Evolutionary conservation across 1,140 invertebrate species (phyloP), one percentile per base, ranked within the genome.

Genomic region (Macrostomum lignano): DNA sequence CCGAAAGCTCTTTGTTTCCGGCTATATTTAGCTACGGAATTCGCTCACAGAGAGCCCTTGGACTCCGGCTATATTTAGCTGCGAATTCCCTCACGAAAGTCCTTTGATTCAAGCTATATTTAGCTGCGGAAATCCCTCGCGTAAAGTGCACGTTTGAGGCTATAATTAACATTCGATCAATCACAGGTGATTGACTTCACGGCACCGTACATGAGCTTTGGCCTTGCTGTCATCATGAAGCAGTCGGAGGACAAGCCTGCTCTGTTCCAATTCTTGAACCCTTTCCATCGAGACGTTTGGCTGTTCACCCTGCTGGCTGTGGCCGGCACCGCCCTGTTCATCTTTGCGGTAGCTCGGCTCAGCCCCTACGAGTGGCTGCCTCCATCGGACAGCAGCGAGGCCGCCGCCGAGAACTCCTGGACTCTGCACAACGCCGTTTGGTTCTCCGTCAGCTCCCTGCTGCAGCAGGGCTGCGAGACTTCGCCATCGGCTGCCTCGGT

Each of bases 231-330:
- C n/a, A 45, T 45, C 42, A 45, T 45, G 15, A 43, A 45, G 38
- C 43, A 40, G 25, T 36, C 37, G 10, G 33, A 44, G 33, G 38
- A 43, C 35, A 20, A 40, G 28, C 32, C 35, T 24, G 50, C 60
- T 10, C 73, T 74, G 10, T 76, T 86, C 7, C 88, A 91, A 58
- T 93, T 93, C 56, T 68, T 93, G 46, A 75, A 77, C 54, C 84
- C 82, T 14, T 62, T 93, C 25, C 82, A 77, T 34, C 75, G 75
- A 46, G 82, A 91, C 59, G 88, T 93, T 51, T 93, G 84, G 84
- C 75, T 68, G 55, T 86, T 78, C 58, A 73, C 91, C 33, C 71
- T n/a, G n/a, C n/a, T n/a, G n/a, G n/a, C n/a, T n/a, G n/a, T n/a
- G n/a, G n/a, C n/a, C n/a, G n/a, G 79, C 3, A 82, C 88, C 3